These are phyloP conservation scores for Poliocrania exsul DNA, from an alignment of 2,797 vertebrate species.

Conservation along the genomic window DNA sequence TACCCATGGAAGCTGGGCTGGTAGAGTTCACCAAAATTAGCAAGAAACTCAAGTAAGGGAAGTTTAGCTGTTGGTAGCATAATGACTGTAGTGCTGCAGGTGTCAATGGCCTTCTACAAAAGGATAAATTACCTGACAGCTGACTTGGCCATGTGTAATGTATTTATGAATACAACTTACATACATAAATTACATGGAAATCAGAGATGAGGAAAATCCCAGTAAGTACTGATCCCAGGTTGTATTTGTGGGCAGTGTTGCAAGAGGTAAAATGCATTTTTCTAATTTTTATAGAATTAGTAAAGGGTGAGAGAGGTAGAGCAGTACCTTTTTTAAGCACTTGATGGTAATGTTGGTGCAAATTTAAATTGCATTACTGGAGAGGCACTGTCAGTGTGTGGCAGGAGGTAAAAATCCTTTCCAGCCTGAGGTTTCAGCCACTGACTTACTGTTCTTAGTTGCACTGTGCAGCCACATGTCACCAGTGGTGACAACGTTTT, in stretches of 20 bases:
- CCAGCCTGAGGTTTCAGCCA: neutral
- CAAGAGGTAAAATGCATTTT: neutral
- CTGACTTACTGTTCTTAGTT: neutral
- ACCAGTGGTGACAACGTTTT: neutral
- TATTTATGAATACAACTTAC: neutral
- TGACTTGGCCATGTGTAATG: neutral
- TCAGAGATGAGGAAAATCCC: neutral
- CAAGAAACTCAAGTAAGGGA: conserved; percentile 90
- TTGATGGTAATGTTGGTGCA: neutral
- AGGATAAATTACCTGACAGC: neutral
- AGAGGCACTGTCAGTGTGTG: neutral
- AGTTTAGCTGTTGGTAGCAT: neutral
- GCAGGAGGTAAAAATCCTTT: neutral
- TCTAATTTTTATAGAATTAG: neutral
- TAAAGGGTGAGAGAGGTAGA: neutral
- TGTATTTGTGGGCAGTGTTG: neutral
- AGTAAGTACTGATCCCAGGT: neutral
- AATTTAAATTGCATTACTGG: neutral
- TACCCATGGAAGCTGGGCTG: conserved; percentile 97
- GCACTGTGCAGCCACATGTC: neutral
- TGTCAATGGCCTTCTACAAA: neutral
- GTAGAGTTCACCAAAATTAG: conserved; percentile 99
- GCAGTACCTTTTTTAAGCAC: neutral
- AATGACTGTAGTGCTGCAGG: neutral
- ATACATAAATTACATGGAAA: neutral